These are phyloP conservation scores for Odontomachus brunneus DNA, from an alignment of 1,140 invertebrate species.

Conservation along the genomic window DNA sequence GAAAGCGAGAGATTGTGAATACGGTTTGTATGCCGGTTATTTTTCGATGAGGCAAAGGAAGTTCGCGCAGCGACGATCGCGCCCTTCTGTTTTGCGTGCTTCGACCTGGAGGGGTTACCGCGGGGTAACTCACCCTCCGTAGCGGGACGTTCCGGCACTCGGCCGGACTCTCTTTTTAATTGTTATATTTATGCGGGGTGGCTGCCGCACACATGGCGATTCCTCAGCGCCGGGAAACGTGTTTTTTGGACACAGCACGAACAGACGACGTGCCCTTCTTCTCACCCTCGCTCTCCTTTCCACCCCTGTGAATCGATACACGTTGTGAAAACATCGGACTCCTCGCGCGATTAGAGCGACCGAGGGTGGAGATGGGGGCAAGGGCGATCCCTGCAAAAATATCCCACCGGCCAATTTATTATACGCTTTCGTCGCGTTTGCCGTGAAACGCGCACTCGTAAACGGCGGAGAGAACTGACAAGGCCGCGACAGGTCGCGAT, in stretches of 20 bases:
- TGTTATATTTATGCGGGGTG: slow-evolving; percentile 71
- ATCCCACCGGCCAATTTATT: background rate
- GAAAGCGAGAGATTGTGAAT: slow-evolving; percentile 7
- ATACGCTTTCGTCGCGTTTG: too few relatives aligned
- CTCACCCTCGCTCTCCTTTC: slow-evolving; percentile 42
- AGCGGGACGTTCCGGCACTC: slow-evolving; percentile 54
- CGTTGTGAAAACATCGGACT: slow-evolving; percentile 52
- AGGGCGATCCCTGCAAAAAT: background rate
- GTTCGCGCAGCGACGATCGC: slow-evolving; percentile 31
- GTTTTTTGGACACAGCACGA: slow-evolving; percentile 28
- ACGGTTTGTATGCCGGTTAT: slow-evolving; percentile 30
- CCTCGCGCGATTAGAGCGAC: slow-evolving; percentile 16
- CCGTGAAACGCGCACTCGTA: too few relatives aligned
- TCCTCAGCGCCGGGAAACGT: slow-evolving; percentile 48
- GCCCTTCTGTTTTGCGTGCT: slow-evolving; percentile 61
- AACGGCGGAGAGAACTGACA: too few relatives aligned
- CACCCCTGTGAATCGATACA: slow-evolving; percentile 62
- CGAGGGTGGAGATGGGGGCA: background rate
- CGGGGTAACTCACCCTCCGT: slow-evolving; percentile 45
- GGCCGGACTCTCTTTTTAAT: slow-evolving; percentile 62
- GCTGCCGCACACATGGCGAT: slow-evolving; percentile 39
- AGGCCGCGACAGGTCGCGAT: too few relatives aligned
- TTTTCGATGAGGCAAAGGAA: slow-evolving; percentile 10
- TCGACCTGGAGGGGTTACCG: slow-evolving; percentile 14
- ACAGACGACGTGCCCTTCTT: slow-evolving; percentile 44